Evolutionary conservation across 2,113 vertebrate species (phyloP).

Genomic region (Lamprotornis superbus): DNA sequence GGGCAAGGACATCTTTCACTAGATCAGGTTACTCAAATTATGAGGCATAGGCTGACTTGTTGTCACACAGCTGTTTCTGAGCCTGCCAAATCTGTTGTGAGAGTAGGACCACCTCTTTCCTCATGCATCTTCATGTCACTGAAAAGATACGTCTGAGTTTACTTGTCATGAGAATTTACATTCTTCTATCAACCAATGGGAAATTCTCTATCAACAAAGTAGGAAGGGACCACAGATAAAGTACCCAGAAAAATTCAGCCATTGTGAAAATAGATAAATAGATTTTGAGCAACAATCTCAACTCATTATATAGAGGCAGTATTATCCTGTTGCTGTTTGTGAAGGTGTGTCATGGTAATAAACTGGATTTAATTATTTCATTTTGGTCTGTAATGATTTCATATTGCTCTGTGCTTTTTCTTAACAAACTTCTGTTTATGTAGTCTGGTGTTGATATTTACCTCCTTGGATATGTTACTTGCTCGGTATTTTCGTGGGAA

Average conservation of each 20-base stretch:
- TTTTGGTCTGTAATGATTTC: not conserved
- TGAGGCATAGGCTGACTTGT: not conserved
- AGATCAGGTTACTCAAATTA: not conserved
- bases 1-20: not conserved
- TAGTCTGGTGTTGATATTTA: not conserved
- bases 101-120: not conserved
- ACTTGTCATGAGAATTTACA: not conserved
- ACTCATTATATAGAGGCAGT: not conserved
- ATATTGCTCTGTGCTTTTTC: not conserved
- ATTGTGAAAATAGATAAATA: not conserved
- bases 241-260: not conserved
- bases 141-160: not conserved
- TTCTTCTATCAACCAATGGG: not conserved
- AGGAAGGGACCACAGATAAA: not conserved
- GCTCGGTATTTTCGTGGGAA: not conserved
- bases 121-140: not conserved
- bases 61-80: not conserved
- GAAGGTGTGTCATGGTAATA: not conserved
- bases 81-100: not conserved
- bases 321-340: not conserved
- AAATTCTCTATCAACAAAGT: not conserved
- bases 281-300: not conserved
- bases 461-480: not conserved
- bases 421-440: not conserved
- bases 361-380: not conserved